Conservation (phyloP, 1,140 invertebrate genomes). For the Homalodisca vitripennis region DNA sequence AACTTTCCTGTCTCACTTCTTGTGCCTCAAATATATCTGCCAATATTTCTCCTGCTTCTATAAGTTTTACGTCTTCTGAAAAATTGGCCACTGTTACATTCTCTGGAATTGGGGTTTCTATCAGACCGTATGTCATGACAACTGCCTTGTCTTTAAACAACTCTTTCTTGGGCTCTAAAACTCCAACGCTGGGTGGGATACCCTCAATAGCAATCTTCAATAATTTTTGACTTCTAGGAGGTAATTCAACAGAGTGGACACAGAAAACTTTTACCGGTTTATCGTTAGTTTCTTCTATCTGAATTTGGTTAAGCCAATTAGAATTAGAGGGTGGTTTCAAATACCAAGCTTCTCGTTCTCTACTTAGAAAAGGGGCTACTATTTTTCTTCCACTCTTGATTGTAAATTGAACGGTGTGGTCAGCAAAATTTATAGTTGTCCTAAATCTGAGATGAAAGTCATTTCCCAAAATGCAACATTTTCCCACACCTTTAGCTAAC, state of each 20-base stretch:
- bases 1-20: neutral
- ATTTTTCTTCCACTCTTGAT: conserved; percentile 6
- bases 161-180: neutral
- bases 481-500: neutral
- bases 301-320: conserved; percentile 4
- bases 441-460: conserved; percentile 1
- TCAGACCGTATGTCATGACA: neutral
- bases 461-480: conserved; percentile 12
- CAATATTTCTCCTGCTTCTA: neutral
- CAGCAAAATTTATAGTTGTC: neutral
- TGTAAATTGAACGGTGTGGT: neutral
- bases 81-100: neutral
- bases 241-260: neutral
- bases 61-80: neutral
- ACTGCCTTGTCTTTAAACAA: conserved; percentile 9
- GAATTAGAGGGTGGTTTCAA: neutral
- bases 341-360: conserved; percentile 10
- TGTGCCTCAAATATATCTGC: neutral
- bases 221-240: conserved; percentile 11
- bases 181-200: conserved; percentile 4
- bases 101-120: neutral
- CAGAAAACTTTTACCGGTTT: neutral
- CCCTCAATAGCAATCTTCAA: neutral
- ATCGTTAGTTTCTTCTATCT: neutral
- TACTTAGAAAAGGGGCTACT: neutral